These are phyloP conservation scores for Tyrannus savana DNA, from an alignment of 2,113 vertebrate genomes.

Conservation along the genomic window DNA sequence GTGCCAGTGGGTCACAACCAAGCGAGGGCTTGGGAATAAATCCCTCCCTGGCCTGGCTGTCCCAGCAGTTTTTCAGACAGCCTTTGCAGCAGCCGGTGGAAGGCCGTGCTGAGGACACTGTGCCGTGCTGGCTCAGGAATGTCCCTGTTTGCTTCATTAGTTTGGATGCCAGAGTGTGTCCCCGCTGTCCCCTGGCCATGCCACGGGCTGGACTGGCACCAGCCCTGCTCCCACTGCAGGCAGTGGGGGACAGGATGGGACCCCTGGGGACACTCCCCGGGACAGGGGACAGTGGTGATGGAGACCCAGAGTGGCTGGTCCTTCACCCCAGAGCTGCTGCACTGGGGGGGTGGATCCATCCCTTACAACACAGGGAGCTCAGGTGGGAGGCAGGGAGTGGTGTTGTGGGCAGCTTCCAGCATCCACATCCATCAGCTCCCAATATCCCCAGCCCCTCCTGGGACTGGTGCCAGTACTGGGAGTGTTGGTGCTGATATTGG, in stretches of 20 bases:
- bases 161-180: neutral
- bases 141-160: neutral
- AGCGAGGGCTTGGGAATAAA: neutral
- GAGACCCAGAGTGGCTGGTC: accelerated
- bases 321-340: neutral
- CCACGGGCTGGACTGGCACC: neutral
- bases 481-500: accelerated
- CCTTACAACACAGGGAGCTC: accelerated
- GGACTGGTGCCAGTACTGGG: no score
- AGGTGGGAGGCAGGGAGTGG: neutral
- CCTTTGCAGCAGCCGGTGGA: neutral
- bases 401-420: accelerated
- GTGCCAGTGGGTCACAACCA: accelerated
- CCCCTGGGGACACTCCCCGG: neutral
- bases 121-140: neutral
- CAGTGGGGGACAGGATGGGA: neutral
- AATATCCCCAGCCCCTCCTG: accelerated
- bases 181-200: neutral
- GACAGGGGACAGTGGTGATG: accelerated
- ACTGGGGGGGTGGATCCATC: neutral
- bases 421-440: accelerated
- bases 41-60: neutral
- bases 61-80: neutral
- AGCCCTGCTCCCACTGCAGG: neutral
- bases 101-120: neutral